These are phyloP conservation scores for Callosobruchus maculatus DNA, from an alignment of 2,888 invertebrate species.

Conservation along the genomic window DNA sequence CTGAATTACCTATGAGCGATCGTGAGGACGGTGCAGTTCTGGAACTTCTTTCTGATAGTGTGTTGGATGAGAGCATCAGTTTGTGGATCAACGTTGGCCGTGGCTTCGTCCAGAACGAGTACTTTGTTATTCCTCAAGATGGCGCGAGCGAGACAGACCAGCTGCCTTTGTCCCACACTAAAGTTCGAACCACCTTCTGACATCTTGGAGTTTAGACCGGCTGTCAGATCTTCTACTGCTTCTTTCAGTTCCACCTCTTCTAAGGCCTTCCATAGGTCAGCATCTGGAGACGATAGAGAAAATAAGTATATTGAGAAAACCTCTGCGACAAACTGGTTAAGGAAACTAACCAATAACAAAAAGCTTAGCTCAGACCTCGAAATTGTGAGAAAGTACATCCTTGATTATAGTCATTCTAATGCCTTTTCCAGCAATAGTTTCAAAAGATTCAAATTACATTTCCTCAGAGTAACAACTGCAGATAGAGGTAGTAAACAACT, in stretches of 20 bases:
- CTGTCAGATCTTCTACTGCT: slow-evolving; percentile 46
- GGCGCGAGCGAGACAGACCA: slow-evolving; percentile 67
- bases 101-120: slow-evolving; percentile 63
- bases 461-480: too few species aligned
- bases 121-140: slow-evolving; percentile 49
- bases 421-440: too few species aligned
- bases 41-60: slow-evolving; percentile 72
- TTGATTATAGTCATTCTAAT: too few species aligned
- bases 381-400: too few species aligned
- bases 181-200: slow-evolving; percentile 59
- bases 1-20: slow-evolving; percentile 66
- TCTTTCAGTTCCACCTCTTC: slow-evolving; percentile 79
- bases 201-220: slow-evolving; percentile 49
- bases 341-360: too few species aligned
- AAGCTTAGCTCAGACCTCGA: too few species aligned
- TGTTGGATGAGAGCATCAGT: slow-evolving; percentile 74
- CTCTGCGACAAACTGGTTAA: too few species aligned
- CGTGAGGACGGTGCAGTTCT: slow-evolving; percentile 74
- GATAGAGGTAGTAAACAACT: too few species aligned
- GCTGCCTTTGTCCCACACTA: slow-evolving; percentile 59
- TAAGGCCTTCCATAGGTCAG: slow-evolving; percentile 70
- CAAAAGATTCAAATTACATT: too few species aligned
- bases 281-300: slow-evolving; percentile 55
- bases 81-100: slow-evolving; percentile 76
- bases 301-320: too few species aligned